These are phyloP conservation scores for Dendrophyllia cribrosa DNA, from an alignment of 64 coral and sea anemone genomes.

Conservation along the genomic window DNA sequence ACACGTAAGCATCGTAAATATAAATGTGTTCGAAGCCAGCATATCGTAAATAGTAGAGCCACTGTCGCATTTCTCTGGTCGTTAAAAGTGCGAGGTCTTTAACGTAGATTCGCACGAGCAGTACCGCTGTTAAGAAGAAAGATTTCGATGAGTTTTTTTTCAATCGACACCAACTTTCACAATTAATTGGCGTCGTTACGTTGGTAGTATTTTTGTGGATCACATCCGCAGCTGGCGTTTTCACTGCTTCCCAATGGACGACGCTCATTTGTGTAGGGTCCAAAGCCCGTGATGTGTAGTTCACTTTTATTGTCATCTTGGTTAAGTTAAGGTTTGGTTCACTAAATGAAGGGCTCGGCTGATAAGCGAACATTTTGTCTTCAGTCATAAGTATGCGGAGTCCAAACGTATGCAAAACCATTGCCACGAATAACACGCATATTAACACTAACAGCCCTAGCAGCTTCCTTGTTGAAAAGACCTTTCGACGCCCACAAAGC, in stretches of 20 bases:
- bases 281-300: background rate
- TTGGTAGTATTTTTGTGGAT: background rate
- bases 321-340: background rate
- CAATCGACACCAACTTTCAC: conserved; percentile 36
- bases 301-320: background rate
- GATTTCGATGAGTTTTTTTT: conserved; percentile 41
- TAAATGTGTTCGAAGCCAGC: conserved; percentile 84
- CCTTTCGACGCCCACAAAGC: background rate
- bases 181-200: background rate
- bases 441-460: background rate
- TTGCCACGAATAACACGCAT: background rate
- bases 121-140: conserved; percentile 68
- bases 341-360: background rate
- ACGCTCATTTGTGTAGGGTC: background rate
- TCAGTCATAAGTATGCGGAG: background rate
- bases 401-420: background rate
- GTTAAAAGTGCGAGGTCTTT: conserved; percentile 50
- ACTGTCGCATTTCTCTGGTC: conserved; percentile 67
- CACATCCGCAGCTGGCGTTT: background rate
- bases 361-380: background rate
- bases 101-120: conserved; percentile 63
- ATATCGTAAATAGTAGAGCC: conserved; percentile 76
- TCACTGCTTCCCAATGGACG: background rate
- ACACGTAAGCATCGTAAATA: conserved; percentile 75
- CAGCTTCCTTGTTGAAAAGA: background rate